Base-by-base conservation (phyloP, 1,140 invertebrate genomes). In the Cydia splendana region DNA sequence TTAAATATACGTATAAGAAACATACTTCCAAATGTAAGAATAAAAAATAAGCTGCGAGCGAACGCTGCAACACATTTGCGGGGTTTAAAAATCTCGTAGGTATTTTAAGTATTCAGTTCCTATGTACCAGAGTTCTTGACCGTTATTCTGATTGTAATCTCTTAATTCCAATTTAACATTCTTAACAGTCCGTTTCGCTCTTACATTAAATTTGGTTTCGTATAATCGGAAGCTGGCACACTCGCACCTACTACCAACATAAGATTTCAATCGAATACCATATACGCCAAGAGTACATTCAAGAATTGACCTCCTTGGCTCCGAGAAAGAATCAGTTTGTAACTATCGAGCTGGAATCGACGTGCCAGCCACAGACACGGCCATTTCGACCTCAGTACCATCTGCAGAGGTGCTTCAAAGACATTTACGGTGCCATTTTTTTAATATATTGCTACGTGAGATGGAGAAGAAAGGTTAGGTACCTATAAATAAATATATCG, bases 301-400 rank as follows among this genome's bases (percentile, higher is more conserved):
- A 75, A 75, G 75, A 48, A 38, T 34, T 48, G 69, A 75, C 77
- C 34, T 75, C 34, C 79, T 77, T 80, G 42, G 75, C 74, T 75
- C 34, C 15, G 34, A 75, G 79, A 83, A 82, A 81, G 79, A 80
- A 80, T 77, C 83, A 83, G 82, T 85, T 83, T 82, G 79, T 83
- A 85, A 82, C 82, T 83, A 82, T 83, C 80, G 80, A 81, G 75
- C 51, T 51, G 77, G 75, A 84, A 84, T 79, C 78, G 80, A 81
- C 77, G 78, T 79, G 79, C 69, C 80, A 78, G 82, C 69, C 73
- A 65, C 76, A 75, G 78, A 83, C 82, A 79, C 48, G 20, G 28
- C 75, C 74, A 69, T 79, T 76, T 53, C 28, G 65, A 76, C 62
- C 34, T n/a, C 67, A 6, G 65, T 15, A 34, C 12, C 65, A 65